A percentile compares a stretch with the other conserved stretches of the same genome.
Evolutionary conservation across 2,888 invertebrate genomes (phyloP).

Genomic region (Salticus scenicus): DNA sequence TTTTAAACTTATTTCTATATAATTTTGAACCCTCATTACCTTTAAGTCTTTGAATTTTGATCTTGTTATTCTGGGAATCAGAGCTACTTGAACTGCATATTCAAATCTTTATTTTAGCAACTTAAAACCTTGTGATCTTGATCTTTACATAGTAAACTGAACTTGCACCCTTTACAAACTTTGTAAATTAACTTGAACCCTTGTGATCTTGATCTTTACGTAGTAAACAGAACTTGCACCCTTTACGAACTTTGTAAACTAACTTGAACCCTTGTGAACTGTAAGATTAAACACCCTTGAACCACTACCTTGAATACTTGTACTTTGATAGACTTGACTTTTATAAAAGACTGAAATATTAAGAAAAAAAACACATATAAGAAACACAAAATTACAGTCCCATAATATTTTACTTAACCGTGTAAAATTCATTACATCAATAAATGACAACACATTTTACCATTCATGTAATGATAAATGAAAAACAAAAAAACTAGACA

Average conservation of each 20-base stretch:
- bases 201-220: neutral
- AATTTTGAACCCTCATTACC: no score
- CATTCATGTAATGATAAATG: neutral
- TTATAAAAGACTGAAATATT: neutral
- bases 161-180: no score
- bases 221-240: neutral
- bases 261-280: neutral
- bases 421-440: neutral
- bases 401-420: neutral
- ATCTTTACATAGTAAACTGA: neutral
- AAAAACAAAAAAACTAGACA: neutral
- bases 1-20: no score
- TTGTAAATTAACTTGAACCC: neutral
- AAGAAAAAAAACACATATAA: neutral
- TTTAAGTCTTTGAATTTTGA: neutral
- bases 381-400: neutral
- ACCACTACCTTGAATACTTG: neutral
- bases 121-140: neutral
- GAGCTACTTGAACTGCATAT: neutral
- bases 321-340: neutral
- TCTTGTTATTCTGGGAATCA: neutral
- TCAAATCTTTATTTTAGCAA: neutral
- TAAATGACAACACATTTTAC: neutral
- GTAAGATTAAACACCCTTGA: neutral
- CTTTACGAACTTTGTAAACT: no score